These are phyloP conservation scores for Archips xylosteana DNA, from an alignment of 2,888 invertebrate species.

Conservation along the genomic window DNA sequence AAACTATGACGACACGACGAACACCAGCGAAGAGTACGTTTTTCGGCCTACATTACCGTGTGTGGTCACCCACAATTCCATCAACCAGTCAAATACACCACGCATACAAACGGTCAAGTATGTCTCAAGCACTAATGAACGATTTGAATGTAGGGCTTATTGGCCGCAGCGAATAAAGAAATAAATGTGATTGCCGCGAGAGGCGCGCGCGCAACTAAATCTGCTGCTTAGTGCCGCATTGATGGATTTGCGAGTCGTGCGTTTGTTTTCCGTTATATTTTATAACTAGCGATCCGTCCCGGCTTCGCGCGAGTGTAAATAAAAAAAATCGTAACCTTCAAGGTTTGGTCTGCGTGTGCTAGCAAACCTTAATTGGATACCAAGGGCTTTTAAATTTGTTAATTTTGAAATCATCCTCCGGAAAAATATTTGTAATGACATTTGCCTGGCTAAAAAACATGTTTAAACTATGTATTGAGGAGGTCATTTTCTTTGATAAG, in stretches of 20 bases:
- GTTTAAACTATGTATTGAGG: too few species aligned
- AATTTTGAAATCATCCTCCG: too few species aligned
- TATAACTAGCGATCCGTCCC: constrained; percentile 3
- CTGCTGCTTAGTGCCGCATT: constrained; percentile 65
- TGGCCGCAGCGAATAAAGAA: constrained; percentile 78
- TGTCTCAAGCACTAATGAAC: constrained; percentile 76
- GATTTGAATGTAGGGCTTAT: constrained; percentile 83
- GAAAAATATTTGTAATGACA: too few species aligned
- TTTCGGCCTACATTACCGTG: constrained; percentile 47
- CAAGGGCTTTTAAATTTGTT: too few species aligned
- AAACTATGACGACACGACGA: too few species aligned
- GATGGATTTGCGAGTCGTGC: constrained; percentile 28
- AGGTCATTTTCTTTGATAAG: too few species aligned
- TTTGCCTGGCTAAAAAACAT: too few species aligned
- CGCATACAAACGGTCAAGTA: constrained; percentile 76
- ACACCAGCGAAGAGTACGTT: not conserved
- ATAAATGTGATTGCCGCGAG: constrained; percentile 67
- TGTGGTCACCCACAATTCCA: constrained; percentile 55
- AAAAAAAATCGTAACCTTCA: too few species aligned
- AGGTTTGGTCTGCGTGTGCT: too few species aligned
- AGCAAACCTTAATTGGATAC: too few species aligned
- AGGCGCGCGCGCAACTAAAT: constrained; percentile 76
- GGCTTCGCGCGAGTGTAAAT: too few species aligned
- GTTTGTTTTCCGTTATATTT: constrained; percentile 35
- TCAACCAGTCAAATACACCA: constrained; percentile 69